Conservation (phyloP, 2,888 invertebrate species). For the Endomychus coccineus region DNA sequence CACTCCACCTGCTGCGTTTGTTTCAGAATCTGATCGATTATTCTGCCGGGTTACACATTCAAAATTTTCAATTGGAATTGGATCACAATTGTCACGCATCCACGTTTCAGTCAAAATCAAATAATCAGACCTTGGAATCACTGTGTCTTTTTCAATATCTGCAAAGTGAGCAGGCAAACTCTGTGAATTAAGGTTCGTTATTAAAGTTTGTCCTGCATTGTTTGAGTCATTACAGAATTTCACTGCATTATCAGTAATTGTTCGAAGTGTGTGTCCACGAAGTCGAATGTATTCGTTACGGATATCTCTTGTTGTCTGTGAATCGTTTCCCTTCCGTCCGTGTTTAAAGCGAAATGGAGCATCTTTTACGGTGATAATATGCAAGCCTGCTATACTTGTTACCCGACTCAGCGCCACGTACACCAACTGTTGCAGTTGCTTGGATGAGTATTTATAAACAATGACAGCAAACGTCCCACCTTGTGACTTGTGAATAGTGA, state of each 20-base stretch:
- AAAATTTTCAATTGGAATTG: conserved; percentile 4
- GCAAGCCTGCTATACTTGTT: conserved; percentile 3
- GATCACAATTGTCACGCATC: conserved; percentile 7
- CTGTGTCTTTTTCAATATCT: no score
- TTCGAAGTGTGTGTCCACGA: conserved; percentile 3
- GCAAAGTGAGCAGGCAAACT: conserved; percentile 1
- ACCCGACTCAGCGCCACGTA: conserved; percentile 3
- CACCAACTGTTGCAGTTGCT: neutral
- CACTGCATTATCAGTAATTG: conserved; percentile 4
- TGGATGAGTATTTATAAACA: neutral
- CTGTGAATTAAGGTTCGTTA: conserved; percentile 3
- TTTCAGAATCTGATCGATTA: conserved; percentile 3
- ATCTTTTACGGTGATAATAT: conserved; percentile 4
- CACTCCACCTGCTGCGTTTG: no score
- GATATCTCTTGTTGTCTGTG: conserved; percentile 5
- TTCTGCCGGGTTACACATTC: conserved; percentile 2
- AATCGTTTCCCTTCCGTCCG: conserved; percentile 3
- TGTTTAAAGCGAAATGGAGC: conserved; percentile 2
- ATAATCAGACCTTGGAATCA: no score
- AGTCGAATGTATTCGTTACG: conserved; percentile 4
- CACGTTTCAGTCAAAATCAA: no score
- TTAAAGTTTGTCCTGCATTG: conserved; percentile 5
- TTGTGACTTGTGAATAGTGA: no score
- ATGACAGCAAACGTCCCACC: no score
- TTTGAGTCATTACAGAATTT: conserved; percentile 4